Evolutionary conservation across 2,888 invertebrate genomes (phyloP), one percentile per base, ranked within the genome.

Genomic region (Pasiphila rectangulata): DNA sequence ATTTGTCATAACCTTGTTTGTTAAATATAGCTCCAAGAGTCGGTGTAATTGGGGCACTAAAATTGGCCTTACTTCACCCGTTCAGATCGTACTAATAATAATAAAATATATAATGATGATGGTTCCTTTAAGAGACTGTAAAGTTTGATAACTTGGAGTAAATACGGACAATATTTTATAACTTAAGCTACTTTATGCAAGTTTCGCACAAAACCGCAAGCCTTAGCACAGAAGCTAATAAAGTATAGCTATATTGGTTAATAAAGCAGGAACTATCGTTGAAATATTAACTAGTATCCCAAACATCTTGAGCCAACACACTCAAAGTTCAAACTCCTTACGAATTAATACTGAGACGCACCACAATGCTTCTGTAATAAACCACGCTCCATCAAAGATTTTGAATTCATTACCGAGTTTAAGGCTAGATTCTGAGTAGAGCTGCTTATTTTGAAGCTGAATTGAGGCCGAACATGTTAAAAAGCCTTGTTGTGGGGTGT

Each of bases 371-470:
- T 57, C 57, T 58, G 64, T 72, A 75, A 75, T 77, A 78, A 72
- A 77, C 72, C 69, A 64, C 69, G 71, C 72, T 71, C 63, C 67
- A 72, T 69, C 67, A 71, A 70, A 78, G 75, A 77, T 81, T 75
- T 67, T 75, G 83, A 80, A 83, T 86, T 84, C 75, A 80, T 83
- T 82, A 80, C 67, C 60, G 75, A 83, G 81, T 83, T 80, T 71
- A 65, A 54, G 61, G 71, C 72, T 79, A 73, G 77, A 76, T 80
- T 35, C 65, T 57, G 20, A 40, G n/a, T 44, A 16, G 21, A 5
- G 32, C n/a, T 5, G 30, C 1, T 6, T 9, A 21, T n/a, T 34
- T 19, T 19, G 10, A 39, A 36, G 19, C 4, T 15, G 16, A 44
- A 30, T 13, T 4, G 23, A 6, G 9, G 7, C 36, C 34, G 12